These are phyloP conservation scores for Fulmarus glacialis DNA, from an alignment of 2,113 vertebrate species.

Conservation along the genomic window DNA sequence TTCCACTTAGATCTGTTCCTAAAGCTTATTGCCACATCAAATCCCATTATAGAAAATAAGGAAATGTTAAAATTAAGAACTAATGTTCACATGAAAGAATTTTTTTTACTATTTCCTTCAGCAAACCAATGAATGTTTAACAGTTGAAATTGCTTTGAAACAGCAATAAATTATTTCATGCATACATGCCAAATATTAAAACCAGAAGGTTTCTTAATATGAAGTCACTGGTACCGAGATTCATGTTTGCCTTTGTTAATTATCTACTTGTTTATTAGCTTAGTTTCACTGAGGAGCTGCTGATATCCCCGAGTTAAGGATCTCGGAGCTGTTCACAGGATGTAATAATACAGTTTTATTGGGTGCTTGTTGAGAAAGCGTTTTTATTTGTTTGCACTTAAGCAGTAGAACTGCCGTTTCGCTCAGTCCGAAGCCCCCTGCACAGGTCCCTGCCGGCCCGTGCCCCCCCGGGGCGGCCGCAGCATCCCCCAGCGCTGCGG, in stretches of 20 bases:
- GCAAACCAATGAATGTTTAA: slow-evolving; percentile 72
- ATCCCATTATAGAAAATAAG: slow-evolving; percentile 70
- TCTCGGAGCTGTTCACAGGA: slow-evolving; percentile 55
- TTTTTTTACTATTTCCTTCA: slow-evolving; percentile 70
- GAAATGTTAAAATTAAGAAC: slow-evolving; percentile 78
- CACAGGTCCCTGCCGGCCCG: background rate
- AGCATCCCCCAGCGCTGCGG: rapidly evolving
- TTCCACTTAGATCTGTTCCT: slow-evolving; percentile 61
- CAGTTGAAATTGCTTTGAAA: slow-evolving; percentile 73
- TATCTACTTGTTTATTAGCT: slow-evolving; percentile 74
- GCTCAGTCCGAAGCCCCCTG: background rate
- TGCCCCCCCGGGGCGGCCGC: background rate
- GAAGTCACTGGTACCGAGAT: slow-evolving; percentile 60
- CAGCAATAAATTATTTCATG: slow-evolving; percentile 75
- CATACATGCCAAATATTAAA: slow-evolving; percentile 73
- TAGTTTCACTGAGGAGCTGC: slow-evolving; percentile 55
- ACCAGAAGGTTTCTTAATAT: slow-evolving; percentile 70
- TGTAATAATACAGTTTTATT: slow-evolving; percentile 60
- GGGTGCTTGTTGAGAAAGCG: background rate
- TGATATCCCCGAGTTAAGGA: slow-evolving; percentile 46
- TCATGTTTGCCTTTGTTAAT: slow-evolving; percentile 72
- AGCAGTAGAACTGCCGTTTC: background rate
- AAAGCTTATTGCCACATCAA: slow-evolving; percentile 70
- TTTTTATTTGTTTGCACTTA: slow-evolving; percentile 42
- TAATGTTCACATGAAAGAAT: slow-evolving; percentile 74